These are phyloP conservation scores for Pseudochirops corinnae DNA, from an alignment of 2,797 vertebrate genomes.

Conservation along the genomic window DNA sequence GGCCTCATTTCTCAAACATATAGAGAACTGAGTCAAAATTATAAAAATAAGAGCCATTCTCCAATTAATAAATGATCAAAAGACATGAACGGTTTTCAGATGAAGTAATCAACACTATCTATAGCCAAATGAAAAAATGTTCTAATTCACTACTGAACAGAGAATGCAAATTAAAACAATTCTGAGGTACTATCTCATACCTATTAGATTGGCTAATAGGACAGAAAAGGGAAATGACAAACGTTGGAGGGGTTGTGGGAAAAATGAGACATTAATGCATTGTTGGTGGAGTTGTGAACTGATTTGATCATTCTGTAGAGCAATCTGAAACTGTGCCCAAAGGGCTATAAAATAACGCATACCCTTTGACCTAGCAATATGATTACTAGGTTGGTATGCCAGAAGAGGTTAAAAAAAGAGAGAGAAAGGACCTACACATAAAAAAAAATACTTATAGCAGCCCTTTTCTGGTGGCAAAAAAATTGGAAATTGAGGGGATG, in stretches of 20 bases:
- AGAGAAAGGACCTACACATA: not conserved
- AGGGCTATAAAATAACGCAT: not conserved
- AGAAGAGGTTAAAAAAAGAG: not conserved
- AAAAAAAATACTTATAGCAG: not conserved
- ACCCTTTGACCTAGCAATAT: not conserved
- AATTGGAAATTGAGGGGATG: not conserved
- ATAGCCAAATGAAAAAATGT: not conserved
- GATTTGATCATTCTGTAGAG: not conserved
- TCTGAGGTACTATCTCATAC: not conserved
- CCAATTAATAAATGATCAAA: not conserved
- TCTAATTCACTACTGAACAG: not conserved
- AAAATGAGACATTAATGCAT: not conserved
- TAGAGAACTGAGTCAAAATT: not conserved
- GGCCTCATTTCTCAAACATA: not conserved
- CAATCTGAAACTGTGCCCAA: not conserved
- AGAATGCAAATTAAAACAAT: not conserved
- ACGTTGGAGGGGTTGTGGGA: not conserved
- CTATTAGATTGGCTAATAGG: not conserved
- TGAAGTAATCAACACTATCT: not conserved
- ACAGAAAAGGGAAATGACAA: not conserved
- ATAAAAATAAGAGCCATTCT: not conserved
- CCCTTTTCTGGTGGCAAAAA: not conserved
- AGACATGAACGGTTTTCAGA: not conserved
- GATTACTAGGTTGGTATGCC: not conserved
- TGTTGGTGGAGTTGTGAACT: not conserved